These are phyloP conservation scores for Fistularia tabacaria DNA, from an alignment of 2,797 vertebrate species.

Conservation along the genomic window DNA sequence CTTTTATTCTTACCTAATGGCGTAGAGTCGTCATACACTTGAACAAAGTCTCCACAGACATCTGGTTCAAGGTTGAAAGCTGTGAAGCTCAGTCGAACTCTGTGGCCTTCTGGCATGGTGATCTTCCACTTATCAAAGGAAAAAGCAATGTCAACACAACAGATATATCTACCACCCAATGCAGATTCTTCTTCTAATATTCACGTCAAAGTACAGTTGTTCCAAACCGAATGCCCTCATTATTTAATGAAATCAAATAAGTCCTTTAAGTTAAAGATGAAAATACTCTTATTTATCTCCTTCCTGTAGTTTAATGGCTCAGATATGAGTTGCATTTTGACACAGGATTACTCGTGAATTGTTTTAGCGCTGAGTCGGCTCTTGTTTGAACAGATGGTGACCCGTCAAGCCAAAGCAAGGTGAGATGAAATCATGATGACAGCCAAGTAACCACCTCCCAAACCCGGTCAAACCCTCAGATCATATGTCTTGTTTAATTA, in stretches of 20 bases:
- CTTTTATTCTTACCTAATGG: constrained; percentile 46
- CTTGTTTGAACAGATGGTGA: constrained; percentile 40
- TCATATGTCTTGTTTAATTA: constrained; percentile 26
- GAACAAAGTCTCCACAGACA: constrained; percentile 73
- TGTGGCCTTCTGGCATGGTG: constrained; percentile 63
- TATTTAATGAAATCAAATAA: not conserved
- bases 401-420: constrained; percentile 22
- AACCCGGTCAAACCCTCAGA: constrained; percentile 16
- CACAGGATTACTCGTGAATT: constrained; percentile 26
- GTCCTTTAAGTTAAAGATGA: not conserved
- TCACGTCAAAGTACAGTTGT: not conserved
- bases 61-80: constrained; percentile 73
- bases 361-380: constrained; percentile 21
- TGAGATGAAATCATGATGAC: constrained; percentile 38
- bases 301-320: constrained; percentile 5
- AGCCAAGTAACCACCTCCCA: constrained; percentile 30
- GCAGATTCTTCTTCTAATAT: too few species aligned
- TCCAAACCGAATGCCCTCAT: not conserved
- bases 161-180: too few species aligned
- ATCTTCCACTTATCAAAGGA: constrained; percentile 72
- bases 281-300: not conserved
- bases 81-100: constrained; percentile 69
- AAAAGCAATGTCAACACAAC: constrained; percentile 8
- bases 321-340: constrained; percentile 13
- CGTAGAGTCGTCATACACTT: constrained; percentile 69